Conservation (phyloP, 2,888 invertebrate genomes). For the Tipula confusa region DNA sequence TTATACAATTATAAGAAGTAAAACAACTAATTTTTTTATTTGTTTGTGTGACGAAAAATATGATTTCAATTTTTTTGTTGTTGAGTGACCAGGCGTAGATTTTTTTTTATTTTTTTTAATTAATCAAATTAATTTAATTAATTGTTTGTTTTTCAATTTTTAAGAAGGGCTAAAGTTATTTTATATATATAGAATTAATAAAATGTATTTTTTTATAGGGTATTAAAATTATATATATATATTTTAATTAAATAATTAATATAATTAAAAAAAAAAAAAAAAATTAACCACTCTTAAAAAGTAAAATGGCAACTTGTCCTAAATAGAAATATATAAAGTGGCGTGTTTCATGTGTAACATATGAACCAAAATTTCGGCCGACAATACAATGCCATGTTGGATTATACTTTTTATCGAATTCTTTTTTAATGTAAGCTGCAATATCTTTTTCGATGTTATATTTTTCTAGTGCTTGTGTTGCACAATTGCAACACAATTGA, state of each 20-base stretch:
- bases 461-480: no score
- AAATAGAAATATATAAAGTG: conserved; percentile 99
- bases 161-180: not conserved
- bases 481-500: no score
- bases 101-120: not conserved
- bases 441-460: no score
- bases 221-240: conserved; percentile 13
- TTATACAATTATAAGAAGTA: not conserved
- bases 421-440: conserved; percentile 98
- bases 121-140: not conserved
- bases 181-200: conserved; percentile 15
- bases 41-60: conserved; percentile 5
- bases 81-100: not conserved
- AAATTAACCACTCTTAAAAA: conserved; percentile 96
- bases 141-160: not conserved
- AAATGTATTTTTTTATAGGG: not conserved
- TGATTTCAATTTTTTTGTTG: not conserved
- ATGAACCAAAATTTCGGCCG: conserved; percentile 97
- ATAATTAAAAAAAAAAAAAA: not conserved
- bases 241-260: conserved; percentile 25
- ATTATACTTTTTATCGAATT: conserved; percentile 99
- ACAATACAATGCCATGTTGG: conserved; percentile 99
- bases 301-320: conserved; percentile 96
- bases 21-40: not conserved
- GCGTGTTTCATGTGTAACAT: conserved; percentile 97